Evolutionary conservation across 2,888 invertebrate genomes (phyloP).

Genomic region (Perizoma affinitatum): DNA sequence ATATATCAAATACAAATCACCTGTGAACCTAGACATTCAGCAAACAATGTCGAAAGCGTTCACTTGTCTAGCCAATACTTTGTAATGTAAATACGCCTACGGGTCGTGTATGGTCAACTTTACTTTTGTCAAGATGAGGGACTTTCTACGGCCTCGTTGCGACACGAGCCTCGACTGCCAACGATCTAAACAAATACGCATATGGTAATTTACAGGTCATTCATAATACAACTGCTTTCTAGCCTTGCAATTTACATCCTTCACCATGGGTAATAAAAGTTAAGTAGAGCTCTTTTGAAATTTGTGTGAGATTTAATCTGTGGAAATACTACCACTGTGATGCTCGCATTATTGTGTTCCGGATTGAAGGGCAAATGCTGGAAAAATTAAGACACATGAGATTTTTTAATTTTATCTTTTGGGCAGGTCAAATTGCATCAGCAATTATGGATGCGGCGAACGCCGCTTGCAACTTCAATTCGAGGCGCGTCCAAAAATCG

Average conservation of each 20-base stretch:
- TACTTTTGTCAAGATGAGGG: constrained; percentile 67
- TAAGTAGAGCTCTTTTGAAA: too few relatives aligned
- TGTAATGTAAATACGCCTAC: constrained; percentile 72
- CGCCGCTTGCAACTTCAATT: too few relatives aligned
- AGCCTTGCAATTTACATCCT: constrained; percentile 42
- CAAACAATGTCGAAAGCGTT: constrained; percentile 54
- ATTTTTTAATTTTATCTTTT: too few relatives aligned
- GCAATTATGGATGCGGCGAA: too few relatives aligned
- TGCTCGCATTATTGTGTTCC: too few relatives aligned
- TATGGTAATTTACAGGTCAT: constrained; percentile 62
- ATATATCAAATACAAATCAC: constrained; percentile 18
- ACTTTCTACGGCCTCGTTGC: constrained; percentile 75
- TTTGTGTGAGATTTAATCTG: background rate
- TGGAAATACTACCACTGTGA: background rate
- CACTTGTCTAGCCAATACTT: constrained; percentile 49
- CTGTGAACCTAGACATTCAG: constrained; percentile 34
- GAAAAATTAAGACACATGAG: too few relatives aligned
- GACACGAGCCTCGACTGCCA: constrained; percentile 60
- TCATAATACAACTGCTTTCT: constrained; percentile 47
- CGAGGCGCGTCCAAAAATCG: too few relatives aligned
- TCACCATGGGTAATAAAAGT: constrained; percentile 13
- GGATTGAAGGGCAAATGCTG: too few relatives aligned
- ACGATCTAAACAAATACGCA: constrained; percentile 62
- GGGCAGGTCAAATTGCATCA: too few relatives aligned
- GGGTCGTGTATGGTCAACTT: constrained; percentile 66